Percentiles rank a stretch among this genome's conserved stretches.
phyloP scores from a whole-genome alignment of 2,113 vertebrate species.

The Caranx melampygus region DNA sequence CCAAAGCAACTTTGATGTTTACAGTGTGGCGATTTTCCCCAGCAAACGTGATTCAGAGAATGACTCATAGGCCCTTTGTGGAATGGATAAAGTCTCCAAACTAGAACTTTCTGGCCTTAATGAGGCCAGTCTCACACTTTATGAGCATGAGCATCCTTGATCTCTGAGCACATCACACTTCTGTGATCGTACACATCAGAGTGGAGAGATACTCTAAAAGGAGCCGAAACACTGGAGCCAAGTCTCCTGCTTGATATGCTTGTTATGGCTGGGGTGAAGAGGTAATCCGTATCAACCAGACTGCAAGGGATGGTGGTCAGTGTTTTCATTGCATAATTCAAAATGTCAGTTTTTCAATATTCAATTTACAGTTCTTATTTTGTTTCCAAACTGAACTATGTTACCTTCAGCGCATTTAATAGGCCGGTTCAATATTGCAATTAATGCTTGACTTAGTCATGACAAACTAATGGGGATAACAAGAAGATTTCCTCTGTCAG shows the following conservation, averaged over 20 bases:
- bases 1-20: conserved; percentile 36
- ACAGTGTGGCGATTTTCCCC: conserved; percentile 24
- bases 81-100: conserved; percentile 56
- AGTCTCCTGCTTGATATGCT: conserved; percentile 54
- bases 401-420: conserved; percentile 2
- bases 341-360: conserved; percentile 47
- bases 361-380: conserved; percentile 41
- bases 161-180: conserved; percentile 60
- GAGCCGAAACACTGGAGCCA: conserved; percentile 56
- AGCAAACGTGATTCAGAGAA: conserved; percentile 36
- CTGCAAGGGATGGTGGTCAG: background rate
- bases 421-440: background rate
- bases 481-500: conserved; percentile 29
- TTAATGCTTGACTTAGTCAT: conserved; percentile 19
- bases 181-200: conserved; percentile 69
- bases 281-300: conserved; percentile 44
- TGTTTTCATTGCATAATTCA: conserved; percentile 52
- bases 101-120: conserved; percentile 66
- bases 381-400: conserved; percentile 19
- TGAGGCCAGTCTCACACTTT: conserved; percentile 59
- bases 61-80: conserved; percentile 41
- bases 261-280: conserved; percentile 53
- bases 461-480: conserved; percentile 26
- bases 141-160: conserved; percentile 57
- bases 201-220: conserved; percentile 57